Conservation (phyloP, 2,113 vertebrate species). For the Alouatta palliata region DNA sequence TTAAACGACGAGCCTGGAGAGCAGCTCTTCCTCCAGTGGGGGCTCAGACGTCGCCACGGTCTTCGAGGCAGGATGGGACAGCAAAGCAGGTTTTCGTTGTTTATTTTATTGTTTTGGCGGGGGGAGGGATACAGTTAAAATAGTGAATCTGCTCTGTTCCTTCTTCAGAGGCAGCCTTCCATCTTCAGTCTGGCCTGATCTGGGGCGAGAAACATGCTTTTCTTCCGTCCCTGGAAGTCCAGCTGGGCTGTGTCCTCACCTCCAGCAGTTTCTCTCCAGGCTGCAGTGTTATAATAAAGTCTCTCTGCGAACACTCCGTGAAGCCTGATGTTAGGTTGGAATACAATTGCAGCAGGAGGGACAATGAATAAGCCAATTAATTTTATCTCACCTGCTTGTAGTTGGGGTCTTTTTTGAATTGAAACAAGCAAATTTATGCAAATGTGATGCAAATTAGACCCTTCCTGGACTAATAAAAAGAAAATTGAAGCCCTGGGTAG, state of each 20-base stretch:
- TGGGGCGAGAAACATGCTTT: neutral
- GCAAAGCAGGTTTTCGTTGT: neutral
- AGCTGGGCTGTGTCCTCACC: neutral
- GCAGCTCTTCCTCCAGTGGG: neutral
- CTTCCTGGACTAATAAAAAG: conserved; percentile 58
- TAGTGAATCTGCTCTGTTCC: neutral
- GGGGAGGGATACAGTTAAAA: neutral
- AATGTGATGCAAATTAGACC: conserved; percentile 52
- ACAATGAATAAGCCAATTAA: conserved; percentile 69
- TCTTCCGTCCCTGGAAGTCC: neutral
- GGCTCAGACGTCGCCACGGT: neutral
- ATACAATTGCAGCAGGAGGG: conserved; percentile 44
- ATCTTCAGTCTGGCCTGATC: neutral
- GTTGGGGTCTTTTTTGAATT: conserved; percentile 59
- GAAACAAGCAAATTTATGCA: conserved; percentile 64
- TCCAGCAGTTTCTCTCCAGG: neutral
- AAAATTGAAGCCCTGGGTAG: conserved; percentile 40
- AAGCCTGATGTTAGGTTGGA: conserved; percentile 23
- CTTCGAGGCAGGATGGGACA: neutral
- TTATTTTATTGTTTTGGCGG: neutral
- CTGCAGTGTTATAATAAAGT: neutral
- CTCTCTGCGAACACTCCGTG: neutral
- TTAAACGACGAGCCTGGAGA: neutral
- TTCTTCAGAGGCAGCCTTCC: neutral
- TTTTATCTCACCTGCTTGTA: conserved; percentile 69